These are phyloP conservation scores for Otis tarda DNA, from an alignment of 2,113 vertebrate species.

Conservation along the genomic window DNA sequence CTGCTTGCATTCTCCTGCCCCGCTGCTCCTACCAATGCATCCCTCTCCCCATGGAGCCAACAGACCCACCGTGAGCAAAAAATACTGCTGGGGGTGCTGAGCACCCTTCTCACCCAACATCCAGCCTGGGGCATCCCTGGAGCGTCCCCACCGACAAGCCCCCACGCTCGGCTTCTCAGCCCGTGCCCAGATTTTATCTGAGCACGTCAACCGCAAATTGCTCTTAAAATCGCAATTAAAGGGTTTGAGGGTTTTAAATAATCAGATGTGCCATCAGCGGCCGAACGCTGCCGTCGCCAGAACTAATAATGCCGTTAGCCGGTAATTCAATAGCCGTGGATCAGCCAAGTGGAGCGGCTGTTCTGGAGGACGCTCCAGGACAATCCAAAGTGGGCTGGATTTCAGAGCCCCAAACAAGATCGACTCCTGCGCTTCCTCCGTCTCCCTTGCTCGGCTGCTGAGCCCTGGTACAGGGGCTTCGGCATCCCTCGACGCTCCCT, in stretches of 20 bases:
- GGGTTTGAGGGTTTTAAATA: neutral
- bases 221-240: neutral
- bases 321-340: neutral
- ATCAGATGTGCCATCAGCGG: rapidly evolving
- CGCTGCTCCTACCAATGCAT: neutral
- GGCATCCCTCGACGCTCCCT: rapidly evolving
- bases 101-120: neutral
- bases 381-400: neutral
- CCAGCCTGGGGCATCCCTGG: too few species aligned
- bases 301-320: neutral
- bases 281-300: neutral
- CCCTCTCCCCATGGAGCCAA: rapidly evolving
- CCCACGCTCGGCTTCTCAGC: neutral
- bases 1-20: neutral
- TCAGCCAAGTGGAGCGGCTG: neutral
- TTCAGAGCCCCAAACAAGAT: neutral
- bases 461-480: rapidly evolving
- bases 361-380: neutral
- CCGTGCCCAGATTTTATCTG: neutral
- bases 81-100: neutral
- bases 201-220: neutral
- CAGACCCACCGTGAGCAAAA: rapidly evolving
- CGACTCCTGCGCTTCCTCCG: rapidly evolving
- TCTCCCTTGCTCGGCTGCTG: rapidly evolving
- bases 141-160: neutral